A percentile compares a stretch with the other conserved stretches of the same genome.
Evolutionary conservation across 2,113 vertebrate genomes (phyloP).

Genomic region (Lynx canadensis): DNA sequence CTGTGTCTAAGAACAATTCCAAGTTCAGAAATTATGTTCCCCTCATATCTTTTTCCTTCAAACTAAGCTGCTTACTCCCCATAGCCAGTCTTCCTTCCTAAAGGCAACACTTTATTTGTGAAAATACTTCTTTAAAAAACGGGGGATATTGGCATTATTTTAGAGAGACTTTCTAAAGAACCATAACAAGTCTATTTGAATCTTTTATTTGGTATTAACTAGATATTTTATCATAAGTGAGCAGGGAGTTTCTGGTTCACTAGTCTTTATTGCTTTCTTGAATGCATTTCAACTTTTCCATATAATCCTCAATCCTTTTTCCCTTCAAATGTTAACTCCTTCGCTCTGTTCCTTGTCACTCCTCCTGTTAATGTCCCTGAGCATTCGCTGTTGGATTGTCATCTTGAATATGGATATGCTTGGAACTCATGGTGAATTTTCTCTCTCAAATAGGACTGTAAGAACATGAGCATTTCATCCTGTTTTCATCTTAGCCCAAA

Average conservation of each 20-base stretch:
- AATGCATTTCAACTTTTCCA: slow-evolving; percentile 84
- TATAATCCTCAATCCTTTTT: slow-evolving; percentile 85
- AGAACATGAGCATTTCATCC: background rate
- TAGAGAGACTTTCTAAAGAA: slow-evolving; percentile 84
- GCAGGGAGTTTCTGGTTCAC: slow-evolving; percentile 85
- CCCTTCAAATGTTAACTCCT: slow-evolving; percentile 81
- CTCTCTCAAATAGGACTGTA: slow-evolving; percentile 55
- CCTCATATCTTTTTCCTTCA: slow-evolving; percentile 67
- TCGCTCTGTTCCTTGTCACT: slow-evolving; percentile 75
- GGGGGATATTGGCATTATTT: slow-evolving; percentile 83
- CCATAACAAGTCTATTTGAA: slow-evolving; percentile 83
- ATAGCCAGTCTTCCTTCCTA: slow-evolving; percentile 79
- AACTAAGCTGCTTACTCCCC: slow-evolving; percentile 84
- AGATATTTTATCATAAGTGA: slow-evolving; percentile 88
- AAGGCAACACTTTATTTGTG: slow-evolving; percentile 82
- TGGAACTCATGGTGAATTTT: slow-evolving; percentile 57
- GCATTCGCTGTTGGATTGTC: slow-evolving; percentile 21
- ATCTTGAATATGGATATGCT: slow-evolving; percentile 58
- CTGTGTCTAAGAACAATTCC: slow-evolving; percentile 50
- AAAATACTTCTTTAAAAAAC: slow-evolving; percentile 77
- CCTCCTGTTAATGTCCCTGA: slow-evolving; percentile 69
- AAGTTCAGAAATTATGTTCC: slow-evolving; percentile 80
- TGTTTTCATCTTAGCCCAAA: slow-evolving; percentile 10
- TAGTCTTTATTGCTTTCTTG: slow-evolving; percentile 85
- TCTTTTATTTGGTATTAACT: slow-evolving; percentile 87